phyloP scores from a whole-genome alignment of 2,797 vertebrate genomes.

The Okamejei kenojei region DNA sequence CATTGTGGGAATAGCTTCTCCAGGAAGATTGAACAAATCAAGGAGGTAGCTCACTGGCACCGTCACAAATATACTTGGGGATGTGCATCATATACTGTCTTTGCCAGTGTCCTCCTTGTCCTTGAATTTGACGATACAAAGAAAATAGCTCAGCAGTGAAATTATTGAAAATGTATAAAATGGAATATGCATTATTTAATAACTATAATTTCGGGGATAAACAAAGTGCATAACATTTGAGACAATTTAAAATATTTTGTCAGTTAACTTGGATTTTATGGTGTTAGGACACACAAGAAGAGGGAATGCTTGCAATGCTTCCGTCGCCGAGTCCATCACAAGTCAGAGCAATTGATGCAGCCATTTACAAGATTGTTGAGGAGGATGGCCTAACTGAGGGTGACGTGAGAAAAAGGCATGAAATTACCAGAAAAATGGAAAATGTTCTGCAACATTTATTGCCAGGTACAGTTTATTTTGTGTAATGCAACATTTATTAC shows the following conservation, averaged over 20 bases:
- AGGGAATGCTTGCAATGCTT: slow-evolving; percentile 71
- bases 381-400: slow-evolving; percentile 69
- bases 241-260: neutral
- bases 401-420: slow-evolving; percentile 65
- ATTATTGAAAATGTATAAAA: neutral
- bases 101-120: no score
- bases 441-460: slow-evolving; percentile 66
- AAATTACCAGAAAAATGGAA: slow-evolving; percentile 70
- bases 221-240: neutral
- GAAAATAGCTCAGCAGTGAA: neutral
- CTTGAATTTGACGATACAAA: no score
- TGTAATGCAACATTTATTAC: neutral
- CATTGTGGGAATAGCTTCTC: no score
- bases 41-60: no score
- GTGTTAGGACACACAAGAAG: slow-evolving; percentile 73
- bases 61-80: no score
- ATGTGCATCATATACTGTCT: no score
- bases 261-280: slow-evolving; percentile 6
- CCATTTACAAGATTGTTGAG: slow-evolving; percentile 64
- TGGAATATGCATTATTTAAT: neutral
- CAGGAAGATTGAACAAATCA: no score
- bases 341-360: slow-evolving; percentile 63
- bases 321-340: slow-evolving; percentile 69
- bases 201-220: neutral
- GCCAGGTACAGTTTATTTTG: slow-evolving; percentile 63